Evolutionary conservation across 1,140 invertebrate species (phyloP), one percentile per base, ranked within the genome.

Genomic region (Nephila pilipes): DNA sequence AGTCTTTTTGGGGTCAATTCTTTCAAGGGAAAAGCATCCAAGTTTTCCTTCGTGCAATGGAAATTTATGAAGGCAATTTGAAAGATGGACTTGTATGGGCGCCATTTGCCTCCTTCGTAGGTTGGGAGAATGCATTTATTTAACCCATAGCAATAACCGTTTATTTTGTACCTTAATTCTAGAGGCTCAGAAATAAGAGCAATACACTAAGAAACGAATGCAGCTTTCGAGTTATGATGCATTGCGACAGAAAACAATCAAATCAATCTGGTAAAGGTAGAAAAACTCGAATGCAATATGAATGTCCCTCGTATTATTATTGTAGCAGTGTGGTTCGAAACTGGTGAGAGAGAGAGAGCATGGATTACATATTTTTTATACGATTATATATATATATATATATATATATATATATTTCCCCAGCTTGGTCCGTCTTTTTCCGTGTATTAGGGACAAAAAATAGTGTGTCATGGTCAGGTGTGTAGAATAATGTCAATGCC

Each of bases 381-480:
- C n/a, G n/a, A n/a, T n/a, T n/a, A n/a, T n/a, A n/a, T n/a, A n/a
- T n/a, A n/a, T n/a, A n/a, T n/a, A n/a, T n/a, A n/a, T n/a, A n/a
- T n/a, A n/a, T n/a, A n/a, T n/a, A n/a, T n/a, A n/a, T n/a, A n/a
- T n/a, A n/a, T n/a, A n/a, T n/a, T n/a, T n/a, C n/a, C n/a, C n/a
- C n/a, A n/a, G n/a, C n/a, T n/a, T n/a, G n/a, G n/a, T 87, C 85
- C 58, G 63, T 87, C 85, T 57, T 87, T 8, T 22, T 20, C n/a
- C 60, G 22, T 69, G 14, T 88, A 63, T 36, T 63, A 54, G 18
- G 75, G 87, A 88, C 87, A 88, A 36, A 65, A 32, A 88, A 88
- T 63, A 88, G n/a, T 63, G 63, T 69, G 87, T 88, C 87, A 54
- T 54, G 46, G 63, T 88, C 87, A 88, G 87, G 87, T 88, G 87